A percentile compares a stretch with the other conserved stretches of the same genome.
These are phyloP conservation scores for Athalia cordata DNA, from an alignment of 2,888 invertebrate species.

Conservation along the genomic window DNA sequence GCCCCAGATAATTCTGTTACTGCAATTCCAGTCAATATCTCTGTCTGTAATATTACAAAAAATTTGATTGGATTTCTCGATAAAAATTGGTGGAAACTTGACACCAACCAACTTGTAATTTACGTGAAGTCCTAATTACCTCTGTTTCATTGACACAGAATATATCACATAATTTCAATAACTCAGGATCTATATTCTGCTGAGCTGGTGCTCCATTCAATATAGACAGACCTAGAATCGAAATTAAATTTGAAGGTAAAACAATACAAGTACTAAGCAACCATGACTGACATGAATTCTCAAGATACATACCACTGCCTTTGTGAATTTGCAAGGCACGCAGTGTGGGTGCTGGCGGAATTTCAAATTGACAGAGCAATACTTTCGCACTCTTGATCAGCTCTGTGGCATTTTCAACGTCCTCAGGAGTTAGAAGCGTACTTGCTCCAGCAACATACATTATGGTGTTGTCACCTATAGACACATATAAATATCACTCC, in stretches of 20 bases:
- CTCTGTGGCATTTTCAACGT: conserved; percentile 78
- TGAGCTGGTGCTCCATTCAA: conserved; percentile 95
- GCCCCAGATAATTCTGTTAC: conserved; percentile 77
- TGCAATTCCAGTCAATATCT: conserved; percentile 77
- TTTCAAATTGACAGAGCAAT: conserved; percentile 90
- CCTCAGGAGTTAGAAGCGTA: conserved; percentile 77
- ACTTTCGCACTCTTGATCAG: conserved; percentile 79
- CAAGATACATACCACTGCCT: conserved; percentile 75
- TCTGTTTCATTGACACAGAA: conserved; percentile 97
- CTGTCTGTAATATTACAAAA: conserved; percentile 73
- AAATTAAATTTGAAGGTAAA: conserved; percentile 45
- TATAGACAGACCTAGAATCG: conserved; percentile 81
- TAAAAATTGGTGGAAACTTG: too few species aligned
- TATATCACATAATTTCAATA: conserved; percentile 83
- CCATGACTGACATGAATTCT: conserved; percentile 20
- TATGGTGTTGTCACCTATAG: conserved; percentile 90
- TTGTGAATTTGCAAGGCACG: conserved; percentile 80
- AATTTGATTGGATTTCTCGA: too few species aligned
- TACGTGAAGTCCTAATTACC: conserved; percentile 64
- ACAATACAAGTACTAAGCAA: conserved; percentile 17
- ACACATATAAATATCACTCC: background rate
- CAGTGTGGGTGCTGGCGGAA: conserved; percentile 81
- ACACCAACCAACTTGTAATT: too few species aligned
- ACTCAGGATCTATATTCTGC: conserved; percentile 77
- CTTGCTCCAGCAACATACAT: conserved; percentile 95